Evolutionary conservation across 2,797 vertebrate species (phyloP).

Genomic region (Pelodytes ibericus): DNA sequence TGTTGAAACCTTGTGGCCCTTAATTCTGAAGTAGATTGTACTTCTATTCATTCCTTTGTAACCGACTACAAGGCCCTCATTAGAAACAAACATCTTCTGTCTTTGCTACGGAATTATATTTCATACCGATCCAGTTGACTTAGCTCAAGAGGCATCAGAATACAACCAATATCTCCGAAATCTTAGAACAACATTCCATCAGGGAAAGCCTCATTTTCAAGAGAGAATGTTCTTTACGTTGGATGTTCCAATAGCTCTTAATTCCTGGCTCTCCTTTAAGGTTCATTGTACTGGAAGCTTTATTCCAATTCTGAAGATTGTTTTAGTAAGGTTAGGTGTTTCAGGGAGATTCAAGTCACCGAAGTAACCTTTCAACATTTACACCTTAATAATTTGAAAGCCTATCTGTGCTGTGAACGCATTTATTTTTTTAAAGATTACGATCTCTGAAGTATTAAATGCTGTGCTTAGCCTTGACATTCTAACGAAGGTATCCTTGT

Average conservation of each 20-base stretch:
- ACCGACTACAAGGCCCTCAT: conserved; percentile 29
- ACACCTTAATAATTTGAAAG: conserved; percentile 10
- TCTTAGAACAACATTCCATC: conserved; percentile 56
- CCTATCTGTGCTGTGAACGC: conserved; percentile 8
- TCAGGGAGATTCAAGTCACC: conserved; percentile 4
- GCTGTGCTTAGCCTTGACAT: not conserved
- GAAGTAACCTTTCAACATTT: conserved; percentile 2
- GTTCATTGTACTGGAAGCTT: conserved; percentile 30
- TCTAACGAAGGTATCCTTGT: too few species aligned
- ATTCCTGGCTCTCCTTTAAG: conserved; percentile 36
- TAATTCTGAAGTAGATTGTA: conserved; percentile 30
- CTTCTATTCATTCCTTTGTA: conserved; percentile 47
- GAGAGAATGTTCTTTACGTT: conserved; percentile 44
- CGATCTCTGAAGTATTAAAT: conserved; percentile 2
- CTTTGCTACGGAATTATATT: conserved; percentile 46
- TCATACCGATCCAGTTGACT: conserved; percentile 55
- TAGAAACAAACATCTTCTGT: conserved; percentile 55
- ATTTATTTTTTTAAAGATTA: conserved; percentile 1
- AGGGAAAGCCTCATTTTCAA: conserved; percentile 38
- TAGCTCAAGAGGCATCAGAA: conserved; percentile 52
- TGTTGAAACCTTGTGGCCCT: not conserved
- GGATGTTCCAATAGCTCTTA: conserved; percentile 38
- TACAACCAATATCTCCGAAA: conserved; percentile 49
- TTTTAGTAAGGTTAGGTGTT: conserved; percentile 8
- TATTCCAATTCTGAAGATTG: conserved; percentile 23